These are phyloP conservation scores for Melieria crassipennis DNA, from an alignment of 2,888 invertebrate species.

Conservation along the genomic window DNA sequence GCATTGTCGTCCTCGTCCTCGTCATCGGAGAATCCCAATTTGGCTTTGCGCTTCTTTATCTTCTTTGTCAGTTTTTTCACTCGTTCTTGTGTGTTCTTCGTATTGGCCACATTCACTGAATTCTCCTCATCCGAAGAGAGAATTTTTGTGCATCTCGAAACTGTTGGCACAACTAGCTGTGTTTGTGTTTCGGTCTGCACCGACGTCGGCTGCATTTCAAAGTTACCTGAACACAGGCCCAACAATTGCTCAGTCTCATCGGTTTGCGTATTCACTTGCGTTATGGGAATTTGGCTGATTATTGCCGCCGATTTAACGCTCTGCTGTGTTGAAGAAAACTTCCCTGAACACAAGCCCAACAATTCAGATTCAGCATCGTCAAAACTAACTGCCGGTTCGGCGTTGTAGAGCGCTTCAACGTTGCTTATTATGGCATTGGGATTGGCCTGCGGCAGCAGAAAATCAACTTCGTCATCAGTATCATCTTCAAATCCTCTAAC, in stretches of 20 bases:
- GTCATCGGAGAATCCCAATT: slow-evolving; percentile 62
- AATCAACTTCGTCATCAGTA: slow-evolving; percentile 59
- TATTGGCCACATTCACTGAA: slow-evolving; percentile 23
- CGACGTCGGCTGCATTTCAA: slow-evolving; percentile 49
- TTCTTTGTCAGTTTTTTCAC: slow-evolving; percentile 61
- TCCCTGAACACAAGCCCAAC: slow-evolving; percentile 70
- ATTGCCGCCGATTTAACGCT: slow-evolving; percentile 34
- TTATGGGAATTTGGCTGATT: slow-evolving; percentile 60
- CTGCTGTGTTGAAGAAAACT: slow-evolving; percentile 67
- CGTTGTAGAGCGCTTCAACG: slow-evolving; percentile 45
- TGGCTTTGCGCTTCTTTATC: slow-evolving; percentile 57
- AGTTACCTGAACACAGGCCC: slow-evolving; percentile 71
- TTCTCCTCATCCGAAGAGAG: slow-evolving; percentile 67
- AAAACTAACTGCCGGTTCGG: slow-evolving; percentile 46
- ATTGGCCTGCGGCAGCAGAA: slow-evolving; percentile 50
- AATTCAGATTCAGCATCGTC: slow-evolving; percentile 67
- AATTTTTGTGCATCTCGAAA: slow-evolving; percentile 59
- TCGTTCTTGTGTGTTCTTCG: slow-evolving; percentile 43
- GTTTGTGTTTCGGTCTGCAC: not conserved
- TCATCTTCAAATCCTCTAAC: slow-evolving; percentile 57
- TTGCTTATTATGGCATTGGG: slow-evolving; percentile 38
- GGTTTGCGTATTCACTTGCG: slow-evolving; percentile 46
- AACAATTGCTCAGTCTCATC: slow-evolving; percentile 66
- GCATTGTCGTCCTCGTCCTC: slow-evolving; percentile 39
- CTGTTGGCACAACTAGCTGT: not conserved